Evolutionary conservation across 2,113 vertebrate species (phyloP), one percentile per base, ranked within the genome.

Genomic region (Pogona vitticeps): DNA sequence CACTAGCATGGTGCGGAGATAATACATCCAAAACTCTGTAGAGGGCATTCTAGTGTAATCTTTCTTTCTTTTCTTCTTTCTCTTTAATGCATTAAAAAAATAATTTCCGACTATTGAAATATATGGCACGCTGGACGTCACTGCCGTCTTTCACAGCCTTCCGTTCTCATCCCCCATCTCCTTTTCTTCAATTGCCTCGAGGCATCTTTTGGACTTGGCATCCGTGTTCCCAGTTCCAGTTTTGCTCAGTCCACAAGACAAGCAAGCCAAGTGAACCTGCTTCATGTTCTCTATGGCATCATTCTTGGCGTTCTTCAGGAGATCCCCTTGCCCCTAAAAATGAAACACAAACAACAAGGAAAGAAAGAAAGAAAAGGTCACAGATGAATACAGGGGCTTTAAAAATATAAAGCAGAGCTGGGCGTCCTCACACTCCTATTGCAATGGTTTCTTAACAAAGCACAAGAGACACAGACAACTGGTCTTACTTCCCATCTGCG

Each of bases 221-320:
- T 97, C 96, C 0, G 26, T 1, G 0, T 91, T 79, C 18, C 93
- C 88, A 1, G 93, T 91, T 38, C 94, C 92, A 4, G 92, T 3
- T 89, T 95, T 96, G 91, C 97, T 97, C 94, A 99, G 96, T 85
- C 98, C 98, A 0, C 97, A 98, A 0, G 98, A 98, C 91, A 98
- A 96, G 58, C 98, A 98, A 0, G 98, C 99, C 95, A 98, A 95
- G 70, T 98, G 98, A 93, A 99, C 97, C 96, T 99, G 98, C 94
- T 98, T 97, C 96, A 99, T 96, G 87, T 98, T 97, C 77, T 99
- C 99, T 93, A 98, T 80, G 58, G 98, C 97, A 90, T 99, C 98
- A 0, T 96, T 97, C 97, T 98, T 99, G 73, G 99, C 99, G 0
- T 97, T 98, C 46, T 98, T 98, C 92, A 99, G 83, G 90, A 99